Evolutionary conservation across 2,797 vertebrate genomes (phyloP), one percentile per base, ranked within the genome.

Genomic region (Alectoris magna): DNA sequence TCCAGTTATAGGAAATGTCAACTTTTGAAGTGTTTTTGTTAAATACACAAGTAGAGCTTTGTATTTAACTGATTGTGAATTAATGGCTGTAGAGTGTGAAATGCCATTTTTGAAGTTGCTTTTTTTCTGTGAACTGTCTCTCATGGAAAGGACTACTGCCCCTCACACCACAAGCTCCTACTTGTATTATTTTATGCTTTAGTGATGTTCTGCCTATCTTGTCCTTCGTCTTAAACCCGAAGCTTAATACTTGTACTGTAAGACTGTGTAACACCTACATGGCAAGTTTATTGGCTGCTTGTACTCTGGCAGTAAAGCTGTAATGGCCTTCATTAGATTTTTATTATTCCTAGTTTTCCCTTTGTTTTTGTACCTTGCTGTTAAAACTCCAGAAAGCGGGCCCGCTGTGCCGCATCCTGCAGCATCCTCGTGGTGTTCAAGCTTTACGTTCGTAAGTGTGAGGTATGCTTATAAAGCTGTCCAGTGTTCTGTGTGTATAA

Each of bases 41-140:
- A 87, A 96, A 92, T 93, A 94, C 78, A 94, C 23, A 86, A 78
- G 84, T 89, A 89, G 93, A 96, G 56, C 96, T 93, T 95, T 94
- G 90, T 95, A 75, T 94, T 94, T 92, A 95, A 95, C 88, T 79
- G 5, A 76, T 90, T 81, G 91, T 95, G 83, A 91, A 85, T 85
- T 46, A 14, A 77, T 53, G 76, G 10, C 89, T 92, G 81, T 89
- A 39, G 59, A 73, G 86, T 36, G 69, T 81, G 83, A 93, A 82
- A 84, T 64, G 53, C 60, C 39, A 24, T 85, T 95, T 94, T 81
- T 84, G 19, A 93, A 91, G 58, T 56, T 88, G 77, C 68, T 90
- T 95, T 84, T 48, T 77, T 74, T 38, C 69, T 81, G 64, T 75
- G 53, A 84, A 34, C 46, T 3, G 13, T 39, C 46, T 62, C 34